phyloP scores from a whole-genome alignment of 2,888 invertebrate species.

The Odontothrips loti region DNA sequence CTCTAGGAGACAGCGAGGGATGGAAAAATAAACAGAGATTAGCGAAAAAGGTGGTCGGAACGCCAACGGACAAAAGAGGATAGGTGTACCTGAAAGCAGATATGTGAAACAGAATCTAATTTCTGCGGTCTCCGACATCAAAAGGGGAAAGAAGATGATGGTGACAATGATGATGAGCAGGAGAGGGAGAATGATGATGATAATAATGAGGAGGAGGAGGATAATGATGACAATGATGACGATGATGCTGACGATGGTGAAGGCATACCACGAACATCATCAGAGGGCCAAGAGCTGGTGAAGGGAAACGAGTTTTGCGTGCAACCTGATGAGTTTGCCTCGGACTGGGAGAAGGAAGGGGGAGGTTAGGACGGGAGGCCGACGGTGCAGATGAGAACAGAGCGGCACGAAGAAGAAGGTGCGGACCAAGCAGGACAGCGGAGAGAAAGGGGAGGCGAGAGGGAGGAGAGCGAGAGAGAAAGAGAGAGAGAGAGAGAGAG shows the following conservation, averaged over 20 bases:
- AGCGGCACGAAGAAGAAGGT: not conserved
- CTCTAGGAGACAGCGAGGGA: not conserved
- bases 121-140: not conserved
- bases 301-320: too few relatives aligned
- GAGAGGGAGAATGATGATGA: too few relatives aligned
- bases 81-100: too few relatives aligned
- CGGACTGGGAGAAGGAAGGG: not conserved
- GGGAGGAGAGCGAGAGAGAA: not conserved
- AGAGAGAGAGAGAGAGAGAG: conserved; percentile 4
- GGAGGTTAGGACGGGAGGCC: not conserved
- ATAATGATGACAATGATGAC: too few relatives aligned
- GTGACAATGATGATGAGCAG: not conserved
- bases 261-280: too few relatives aligned
- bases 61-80: not conserved
- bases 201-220: not conserved
- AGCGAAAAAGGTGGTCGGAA: not conserved
- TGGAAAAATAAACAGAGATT: not conserved
- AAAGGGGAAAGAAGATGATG: not conserved
- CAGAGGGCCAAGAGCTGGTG: too few relatives aligned
- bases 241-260: too few relatives aligned
- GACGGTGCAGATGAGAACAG: not conserved
- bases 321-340: too few relatives aligned
- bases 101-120: not conserved
- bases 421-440: too few relatives aligned
- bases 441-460: too few relatives aligned